Evolutionary conservation across 1,140 invertebrate genomes (phyloP).

Genomic region (Limonius californicus): DNA sequence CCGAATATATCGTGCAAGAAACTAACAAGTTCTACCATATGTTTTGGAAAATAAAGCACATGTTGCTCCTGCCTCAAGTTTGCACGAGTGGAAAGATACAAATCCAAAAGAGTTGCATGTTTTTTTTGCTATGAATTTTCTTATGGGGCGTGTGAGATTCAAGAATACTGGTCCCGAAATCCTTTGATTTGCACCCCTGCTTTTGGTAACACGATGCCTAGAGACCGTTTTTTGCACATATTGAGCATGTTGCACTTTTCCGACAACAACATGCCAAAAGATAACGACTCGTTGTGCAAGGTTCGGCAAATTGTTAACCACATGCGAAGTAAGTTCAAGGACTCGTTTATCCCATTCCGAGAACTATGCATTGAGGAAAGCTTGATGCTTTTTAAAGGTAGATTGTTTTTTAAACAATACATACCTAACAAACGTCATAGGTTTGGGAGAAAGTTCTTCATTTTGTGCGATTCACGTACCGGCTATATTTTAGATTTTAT

Average conservation of each 20-base stretch:
- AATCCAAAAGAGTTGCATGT: neutral
- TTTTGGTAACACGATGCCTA: neutral
- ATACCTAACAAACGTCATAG: neutral
- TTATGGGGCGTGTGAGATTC: neutral
- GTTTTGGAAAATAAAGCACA: neutral
- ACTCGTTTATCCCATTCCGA: neutral
- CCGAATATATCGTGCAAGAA: neutral
- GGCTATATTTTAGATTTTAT: neutral
- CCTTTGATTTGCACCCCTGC: neutral
- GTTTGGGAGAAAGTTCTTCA: neutral
- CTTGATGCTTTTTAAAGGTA: neutral
- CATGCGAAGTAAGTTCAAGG: neutral
- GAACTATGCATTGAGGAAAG: slow-evolving; percentile 5
- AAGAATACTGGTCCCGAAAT: neutral
- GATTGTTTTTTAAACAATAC: slow-evolving; percentile 5
- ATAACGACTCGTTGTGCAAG: neutral
- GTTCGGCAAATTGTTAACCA: neutral
- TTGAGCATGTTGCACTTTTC: neutral
- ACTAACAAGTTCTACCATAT: neutral
- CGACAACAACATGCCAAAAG: neutral
- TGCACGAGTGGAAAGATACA: neutral
- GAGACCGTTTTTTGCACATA: neutral
- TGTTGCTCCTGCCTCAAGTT: neutral
- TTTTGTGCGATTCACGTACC: neutral
- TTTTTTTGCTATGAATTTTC: neutral